A percentile compares a stretch with the other conserved stretches of the same genome.
Conservation (phyloP, 2,888 invertebrate genomes). For the Micoletzkya japonica region DNA sequence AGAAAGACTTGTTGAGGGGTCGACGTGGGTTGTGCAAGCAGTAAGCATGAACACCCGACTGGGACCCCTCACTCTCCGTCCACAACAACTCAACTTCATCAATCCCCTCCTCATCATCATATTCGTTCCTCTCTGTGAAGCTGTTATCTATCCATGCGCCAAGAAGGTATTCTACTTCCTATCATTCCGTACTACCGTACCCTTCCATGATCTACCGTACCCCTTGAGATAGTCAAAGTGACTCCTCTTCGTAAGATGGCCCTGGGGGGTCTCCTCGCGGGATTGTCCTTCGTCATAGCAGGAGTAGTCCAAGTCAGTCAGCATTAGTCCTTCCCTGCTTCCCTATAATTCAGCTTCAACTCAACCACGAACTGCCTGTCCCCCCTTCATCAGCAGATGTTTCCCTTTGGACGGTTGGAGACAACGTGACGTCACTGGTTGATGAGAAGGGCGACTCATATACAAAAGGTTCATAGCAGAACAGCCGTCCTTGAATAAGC, state of each 20-base stretch:
- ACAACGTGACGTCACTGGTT: slow-evolving; percentile 24
- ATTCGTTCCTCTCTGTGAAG: slow-evolving; percentile 68
- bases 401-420: slow-evolving; percentile 9
- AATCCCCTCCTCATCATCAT: slow-evolving; percentile 67
- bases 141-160: slow-evolving; percentile 65
- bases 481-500: too few relatives aligned
- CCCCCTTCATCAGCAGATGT: background rate
- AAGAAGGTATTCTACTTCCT: slow-evolving; percentile 44
- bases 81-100: slow-evolving; percentile 90
- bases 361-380: slow-evolving; percentile 39
- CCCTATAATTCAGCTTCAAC: slow-evolving; percentile 35
- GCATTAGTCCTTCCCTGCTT: background rate
- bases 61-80: slow-evolving; percentile 65
- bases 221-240: slow-evolving; percentile 60
- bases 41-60: slow-evolving; percentile 66
- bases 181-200: background rate
- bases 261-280: slow-evolving; percentile 83
- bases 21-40: slow-evolving; percentile 65
- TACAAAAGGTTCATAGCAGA: too few relatives aligned
- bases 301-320: slow-evolving; percentile 65
- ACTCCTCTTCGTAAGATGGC: slow-evolving; percentile 85
- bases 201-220: too few relatives aligned
- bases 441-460: too few relatives aligned
- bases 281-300: slow-evolving; percentile 77
- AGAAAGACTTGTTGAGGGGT: slow-evolving; percentile 40